A percentile compares a stretch with the other conserved stretches of the same genome.
These are phyloP conservation scores for Galerucella nymphaeae DNA, from an alignment of 2,888 invertebrate species.

Conservation along the genomic window DNA sequence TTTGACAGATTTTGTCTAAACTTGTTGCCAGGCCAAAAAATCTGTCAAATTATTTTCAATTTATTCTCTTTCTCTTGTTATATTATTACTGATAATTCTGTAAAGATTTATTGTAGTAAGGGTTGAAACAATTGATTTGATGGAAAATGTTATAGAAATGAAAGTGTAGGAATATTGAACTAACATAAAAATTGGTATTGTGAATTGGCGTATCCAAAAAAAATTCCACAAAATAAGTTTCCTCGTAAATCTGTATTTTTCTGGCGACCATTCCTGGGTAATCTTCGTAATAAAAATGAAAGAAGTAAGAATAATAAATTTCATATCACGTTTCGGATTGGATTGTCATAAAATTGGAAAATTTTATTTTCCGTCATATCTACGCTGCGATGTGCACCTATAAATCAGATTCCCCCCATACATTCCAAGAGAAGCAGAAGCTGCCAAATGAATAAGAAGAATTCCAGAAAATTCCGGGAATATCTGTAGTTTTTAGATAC, in stretches of 20 bases:
- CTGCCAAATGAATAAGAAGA: slow-evolving; percentile 30
- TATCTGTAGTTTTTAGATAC: slow-evolving; percentile 10
- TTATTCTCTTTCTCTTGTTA: too few relatives aligned
- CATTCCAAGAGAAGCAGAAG: slow-evolving; percentile 31
- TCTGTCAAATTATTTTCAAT: too few relatives aligned
- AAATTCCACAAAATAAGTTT: background rate
- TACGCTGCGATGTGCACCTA: slow-evolving; percentile 27
- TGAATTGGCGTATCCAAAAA: background rate
- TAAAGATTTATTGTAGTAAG: too few relatives aligned
- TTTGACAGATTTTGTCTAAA: too few relatives aligned
- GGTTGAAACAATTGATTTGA: too few relatives aligned
- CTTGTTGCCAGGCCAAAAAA: too few relatives aligned
- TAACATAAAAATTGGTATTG: too few relatives aligned
- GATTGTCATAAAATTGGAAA: slow-evolving; percentile 41
- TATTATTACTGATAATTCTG: too few relatives aligned
- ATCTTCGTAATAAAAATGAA: slow-evolving; percentile 35
- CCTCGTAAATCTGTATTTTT: background rate
- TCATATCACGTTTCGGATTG: slow-evolving; percentile 39
- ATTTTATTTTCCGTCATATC: slow-evolving; percentile 39
- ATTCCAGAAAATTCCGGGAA: slow-evolving; percentile 21
- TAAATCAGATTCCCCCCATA: slow-evolving; percentile 37
- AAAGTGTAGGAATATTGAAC: too few relatives aligned
- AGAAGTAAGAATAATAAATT: slow-evolving; percentile 40
- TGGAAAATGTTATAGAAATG: too few relatives aligned
- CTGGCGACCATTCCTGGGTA: slow-evolving; percentile 23